Conservation (phyloP, 2,113 vertebrate genomes). For the Gopherus flavomarginatus region DNA sequence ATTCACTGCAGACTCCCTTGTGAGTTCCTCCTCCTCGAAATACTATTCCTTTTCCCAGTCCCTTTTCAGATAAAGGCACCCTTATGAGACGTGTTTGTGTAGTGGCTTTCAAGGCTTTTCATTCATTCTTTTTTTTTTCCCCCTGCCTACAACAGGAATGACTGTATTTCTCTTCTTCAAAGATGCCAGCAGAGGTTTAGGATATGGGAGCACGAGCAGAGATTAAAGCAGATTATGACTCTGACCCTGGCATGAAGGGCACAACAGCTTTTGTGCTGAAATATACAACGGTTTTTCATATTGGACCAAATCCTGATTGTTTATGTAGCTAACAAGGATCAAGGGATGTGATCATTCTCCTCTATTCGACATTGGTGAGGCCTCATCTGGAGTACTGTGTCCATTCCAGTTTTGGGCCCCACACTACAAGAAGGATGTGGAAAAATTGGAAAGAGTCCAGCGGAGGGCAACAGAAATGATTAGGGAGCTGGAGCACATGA, state of each 20-base stretch:
- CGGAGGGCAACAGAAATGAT: too few species aligned
- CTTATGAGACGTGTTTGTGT: slow-evolving; percentile 1
- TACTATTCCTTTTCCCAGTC: not conserved
- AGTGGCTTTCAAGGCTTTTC: slow-evolving; percentile 43
- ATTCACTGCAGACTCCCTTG: not conserved
- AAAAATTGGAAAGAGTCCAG: too few species aligned
- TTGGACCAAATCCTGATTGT: not conserved
- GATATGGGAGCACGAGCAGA: not conserved
- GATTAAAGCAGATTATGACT: not conserved
- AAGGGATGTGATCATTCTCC: too few species aligned
- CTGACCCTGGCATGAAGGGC: not conserved
- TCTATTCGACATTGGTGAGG: too few species aligned
- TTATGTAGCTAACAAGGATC: too few species aligned
- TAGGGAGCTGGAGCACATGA: too few species aligned
- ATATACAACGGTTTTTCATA: not conserved
- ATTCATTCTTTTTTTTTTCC: not conserved
- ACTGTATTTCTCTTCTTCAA: not conserved
- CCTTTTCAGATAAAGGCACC: not conserved
- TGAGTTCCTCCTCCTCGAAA: slow-evolving; percentile 7
- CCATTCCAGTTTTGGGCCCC: too few species aligned
- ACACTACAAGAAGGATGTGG: too few species aligned
- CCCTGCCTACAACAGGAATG: not conserved
- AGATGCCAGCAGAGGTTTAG: not conserved
- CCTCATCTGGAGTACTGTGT: too few species aligned
- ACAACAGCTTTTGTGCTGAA: not conserved